A percentile compares a stretch with the other conserved stretches of the same genome.
Conservation (phyloP, 2,888 invertebrate species). For the Euzophera pinguis region DNA sequence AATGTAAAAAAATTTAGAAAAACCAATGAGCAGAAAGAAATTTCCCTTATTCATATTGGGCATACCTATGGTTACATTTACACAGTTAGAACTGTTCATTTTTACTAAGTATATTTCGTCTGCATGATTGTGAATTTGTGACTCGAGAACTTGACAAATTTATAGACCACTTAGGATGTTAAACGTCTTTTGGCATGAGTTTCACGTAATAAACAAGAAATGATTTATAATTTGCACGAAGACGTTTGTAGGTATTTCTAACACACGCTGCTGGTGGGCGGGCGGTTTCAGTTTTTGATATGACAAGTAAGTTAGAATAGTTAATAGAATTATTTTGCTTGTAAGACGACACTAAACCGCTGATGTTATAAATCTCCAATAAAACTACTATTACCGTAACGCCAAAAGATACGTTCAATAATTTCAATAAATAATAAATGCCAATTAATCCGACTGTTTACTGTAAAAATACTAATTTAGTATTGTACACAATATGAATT, state of each 20-base stretch:
- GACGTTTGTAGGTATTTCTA: slow-evolving; percentile 17
- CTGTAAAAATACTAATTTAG: not conserved
- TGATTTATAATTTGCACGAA: slow-evolving; percentile 30
- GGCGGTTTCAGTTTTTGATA: slow-evolving; percentile 7
- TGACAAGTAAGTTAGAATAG: not conserved
- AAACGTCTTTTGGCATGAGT: slow-evolving; percentile 41
- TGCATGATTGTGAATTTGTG: no score
- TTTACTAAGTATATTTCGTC: no score
- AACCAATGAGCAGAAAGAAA: no score
- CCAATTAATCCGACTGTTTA: not conserved
- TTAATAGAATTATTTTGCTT: not conserved
- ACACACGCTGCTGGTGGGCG: slow-evolving; percentile 11
- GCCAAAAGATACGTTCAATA: no score
- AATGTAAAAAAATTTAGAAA: no score
- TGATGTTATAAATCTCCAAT: not conserved
- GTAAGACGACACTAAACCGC: no score
- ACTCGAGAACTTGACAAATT: slow-evolving; percentile 43
- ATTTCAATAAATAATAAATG: not conserved
- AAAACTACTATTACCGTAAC: no score
- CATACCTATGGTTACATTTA: no score
- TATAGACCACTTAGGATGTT: slow-evolving; percentile 33
- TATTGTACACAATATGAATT: not conserved
- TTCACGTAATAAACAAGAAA: slow-evolving; percentile 38
- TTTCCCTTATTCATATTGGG: no score
- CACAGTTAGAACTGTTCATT: no score